Base-by-base conservation (phyloP, 2,888 invertebrate genomes). In the Andrena haemorrhoa region DNA sequence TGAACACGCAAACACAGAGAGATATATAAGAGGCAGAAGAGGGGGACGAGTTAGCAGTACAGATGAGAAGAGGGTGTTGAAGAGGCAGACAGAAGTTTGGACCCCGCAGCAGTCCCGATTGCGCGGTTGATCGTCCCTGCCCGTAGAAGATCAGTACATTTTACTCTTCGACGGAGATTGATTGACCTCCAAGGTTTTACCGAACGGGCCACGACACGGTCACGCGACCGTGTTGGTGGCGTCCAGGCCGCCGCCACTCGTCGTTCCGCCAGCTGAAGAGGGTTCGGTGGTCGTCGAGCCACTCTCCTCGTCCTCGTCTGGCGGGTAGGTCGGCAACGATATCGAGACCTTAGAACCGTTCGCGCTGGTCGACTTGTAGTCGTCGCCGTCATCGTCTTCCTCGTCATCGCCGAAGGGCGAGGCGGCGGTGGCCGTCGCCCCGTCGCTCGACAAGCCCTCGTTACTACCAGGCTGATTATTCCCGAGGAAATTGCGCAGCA, bases 251-350 rank as follows among this genome's bases (percentile, higher is more conserved):
- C 29, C 10, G 35, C 31, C 4, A n/a, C 12, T 35, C 10, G 7
- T 20, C 33, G 49, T 2, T 41, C 33, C 61, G 2, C n/a, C 51
- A 10, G 23, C 56, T 23, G 65, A 68, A 16, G 74, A 56, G 56
- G 23, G 10, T 56, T 56, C 65, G 56, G 75, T 64, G 6, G 88
- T 79, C 64, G 83, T 76, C 61, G 88, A 73, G 70, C 20, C 7
- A 31, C 29, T 3, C 23, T 94, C 94, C 69, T 95, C 95, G 69
- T 96, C 96, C 78, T 96, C 96, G 79, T 96, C 96, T 41, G 96
- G 96, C 72, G 95, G 95, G 93, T 95, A 96, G 41, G 96, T 96
- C 70, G 96, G 96, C 80, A 96, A 93, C 33, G 96, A 95, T 81
- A 96, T 95, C 89, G 95, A 95, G 26, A 96, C 95, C 69, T 94